Conservation (phyloP, 2,113 vertebrate genomes). For the Sigmodon hispidus region DNA sequence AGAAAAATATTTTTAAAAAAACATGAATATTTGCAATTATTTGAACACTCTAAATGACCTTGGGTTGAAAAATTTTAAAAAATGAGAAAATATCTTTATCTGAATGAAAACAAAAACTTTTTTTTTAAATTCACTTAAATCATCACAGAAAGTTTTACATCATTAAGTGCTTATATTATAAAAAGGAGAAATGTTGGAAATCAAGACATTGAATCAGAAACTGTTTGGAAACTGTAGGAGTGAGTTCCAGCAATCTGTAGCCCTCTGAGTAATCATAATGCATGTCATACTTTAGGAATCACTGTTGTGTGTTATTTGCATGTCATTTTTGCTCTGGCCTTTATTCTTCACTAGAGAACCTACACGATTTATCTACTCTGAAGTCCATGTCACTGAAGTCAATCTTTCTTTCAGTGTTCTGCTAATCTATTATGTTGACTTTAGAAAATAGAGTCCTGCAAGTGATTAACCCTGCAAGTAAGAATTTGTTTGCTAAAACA, state of each 20-base stretch:
- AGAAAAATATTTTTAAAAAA: conserved; percentile 41
- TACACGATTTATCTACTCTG: conserved; percentile 38
- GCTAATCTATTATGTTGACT: conserved; percentile 26
- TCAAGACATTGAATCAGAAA: conserved; percentile 46
- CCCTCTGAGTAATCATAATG: background rate
- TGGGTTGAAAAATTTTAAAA: conserved; percentile 17
- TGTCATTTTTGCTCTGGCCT: conserved; percentile 70
- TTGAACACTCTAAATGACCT: background rate
- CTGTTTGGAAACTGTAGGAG: background rate
- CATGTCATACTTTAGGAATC: background rate
- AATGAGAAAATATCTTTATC: background rate
- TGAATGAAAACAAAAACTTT: conserved; percentile 52
- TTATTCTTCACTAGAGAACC: conserved; percentile 60
- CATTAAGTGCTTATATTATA: background rate
- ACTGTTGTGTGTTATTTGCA: conserved; percentile 14
- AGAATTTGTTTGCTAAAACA: conserved; percentile 39
- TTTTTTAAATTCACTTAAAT: too few relatives aligned
- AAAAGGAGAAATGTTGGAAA: conserved; percentile 31
- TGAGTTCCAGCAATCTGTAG: background rate
- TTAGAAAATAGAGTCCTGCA: conserved; percentile 43
- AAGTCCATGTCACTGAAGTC: conserved; percentile 77
- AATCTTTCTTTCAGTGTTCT: conserved; percentile 51
- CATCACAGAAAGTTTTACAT: background rate
- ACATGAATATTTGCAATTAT: conserved; percentile 33
- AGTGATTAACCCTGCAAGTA: conserved; percentile 39